Conservation (phyloP, 2,888 invertebrate genomes). For the Malachius bipustulatus region DNA sequence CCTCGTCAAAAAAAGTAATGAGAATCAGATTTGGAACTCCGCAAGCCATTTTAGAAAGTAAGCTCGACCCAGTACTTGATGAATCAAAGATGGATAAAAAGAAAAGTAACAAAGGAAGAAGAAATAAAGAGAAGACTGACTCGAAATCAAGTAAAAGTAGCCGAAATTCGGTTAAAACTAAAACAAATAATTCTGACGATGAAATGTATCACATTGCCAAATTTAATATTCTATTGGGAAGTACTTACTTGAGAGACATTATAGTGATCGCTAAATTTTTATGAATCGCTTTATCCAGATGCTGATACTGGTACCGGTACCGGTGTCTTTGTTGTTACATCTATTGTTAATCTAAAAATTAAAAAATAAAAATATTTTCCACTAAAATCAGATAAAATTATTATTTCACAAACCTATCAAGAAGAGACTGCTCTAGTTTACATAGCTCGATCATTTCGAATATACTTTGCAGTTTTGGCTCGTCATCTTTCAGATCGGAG, state of each 20-base stretch:
- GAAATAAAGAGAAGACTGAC: not conserved
- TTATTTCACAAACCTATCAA: too few relatives aligned
- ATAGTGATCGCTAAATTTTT: not conserved
- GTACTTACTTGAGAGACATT: slow-evolving; percentile 3
- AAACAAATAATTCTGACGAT: slow-evolving; percentile 8
- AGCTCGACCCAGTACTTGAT: not conserved
- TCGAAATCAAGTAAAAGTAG: not conserved
- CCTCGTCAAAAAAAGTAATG: slow-evolving; percentile 1
- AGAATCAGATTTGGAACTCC: slow-evolving; percentile 6
- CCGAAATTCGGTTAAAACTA: not conserved
- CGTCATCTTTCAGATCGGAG: too few relatives aligned
- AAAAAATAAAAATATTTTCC: too few relatives aligned
- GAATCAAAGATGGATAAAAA: not conserved
- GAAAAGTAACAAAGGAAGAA: slow-evolving; percentile 1
- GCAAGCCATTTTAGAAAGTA: not conserved
- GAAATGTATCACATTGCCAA: slow-evolving; percentile 7
- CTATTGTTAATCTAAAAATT: too few relatives aligned
- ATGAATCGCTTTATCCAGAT: too few relatives aligned
- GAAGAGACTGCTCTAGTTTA: too few relatives aligned
- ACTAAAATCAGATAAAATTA: too few relatives aligned
- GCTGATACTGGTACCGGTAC: too few relatives aligned
- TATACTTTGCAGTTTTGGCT: too few relatives aligned
- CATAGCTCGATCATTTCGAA: too few relatives aligned
- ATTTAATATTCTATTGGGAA: slow-evolving; percentile 5
- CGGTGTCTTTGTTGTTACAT: too few relatives aligned